These are phyloP conservation scores for Tautogolabrus adspersus DNA, from an alignment of 2,113 vertebrate genomes.

Conservation along the genomic window DNA sequence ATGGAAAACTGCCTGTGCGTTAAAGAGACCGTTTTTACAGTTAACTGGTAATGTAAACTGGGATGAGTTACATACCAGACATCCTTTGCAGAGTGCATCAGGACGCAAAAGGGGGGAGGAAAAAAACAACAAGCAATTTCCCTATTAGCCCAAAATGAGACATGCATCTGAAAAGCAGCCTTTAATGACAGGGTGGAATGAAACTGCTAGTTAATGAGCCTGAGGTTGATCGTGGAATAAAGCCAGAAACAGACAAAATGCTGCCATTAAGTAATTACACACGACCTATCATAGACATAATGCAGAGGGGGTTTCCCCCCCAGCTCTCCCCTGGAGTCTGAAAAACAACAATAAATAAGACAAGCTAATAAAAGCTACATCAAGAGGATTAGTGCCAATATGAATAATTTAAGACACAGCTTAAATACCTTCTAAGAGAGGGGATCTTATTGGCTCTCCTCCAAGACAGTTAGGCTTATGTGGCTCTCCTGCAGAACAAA, in stretches of 20 bases:
- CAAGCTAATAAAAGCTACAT: conserved; percentile 73
- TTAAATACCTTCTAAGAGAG: conserved; percentile 67
- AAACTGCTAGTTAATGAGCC: conserved; percentile 61
- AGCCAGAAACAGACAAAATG: conserved; percentile 46
- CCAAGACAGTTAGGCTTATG: conserved; percentile 31
- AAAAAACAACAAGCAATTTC: conserved; percentile 43
- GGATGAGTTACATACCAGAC: conserved; percentile 37
- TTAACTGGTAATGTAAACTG: conserved; percentile 69
- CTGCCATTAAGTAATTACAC: conserved; percentile 38
- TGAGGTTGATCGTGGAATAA: conserved; percentile 14
- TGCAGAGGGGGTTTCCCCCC: neutral
- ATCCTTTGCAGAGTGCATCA: conserved; percentile 23
- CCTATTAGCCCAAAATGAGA: conserved; percentile 56
- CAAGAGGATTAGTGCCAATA: conserved; percentile 66
- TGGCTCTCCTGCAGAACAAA: conserved; percentile 59
- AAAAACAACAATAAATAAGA: conserved; percentile 63
- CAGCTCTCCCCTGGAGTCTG: conserved; percentile 26
- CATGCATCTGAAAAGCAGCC: conserved; percentile 45
- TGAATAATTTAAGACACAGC: conserved; percentile 76
- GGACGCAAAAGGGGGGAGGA: too few species aligned
- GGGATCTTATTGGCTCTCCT: conserved; percentile 33
- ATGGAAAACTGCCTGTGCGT: conserved; percentile 69
- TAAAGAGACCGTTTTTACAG: conserved; percentile 66
- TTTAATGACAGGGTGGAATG: conserved; percentile 44
- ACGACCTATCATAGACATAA: conserved; percentile 11